Evolutionary conservation across 2,797 vertebrate genomes (phyloP).

Genomic region (Macroramphosus scolopax): DNA sequence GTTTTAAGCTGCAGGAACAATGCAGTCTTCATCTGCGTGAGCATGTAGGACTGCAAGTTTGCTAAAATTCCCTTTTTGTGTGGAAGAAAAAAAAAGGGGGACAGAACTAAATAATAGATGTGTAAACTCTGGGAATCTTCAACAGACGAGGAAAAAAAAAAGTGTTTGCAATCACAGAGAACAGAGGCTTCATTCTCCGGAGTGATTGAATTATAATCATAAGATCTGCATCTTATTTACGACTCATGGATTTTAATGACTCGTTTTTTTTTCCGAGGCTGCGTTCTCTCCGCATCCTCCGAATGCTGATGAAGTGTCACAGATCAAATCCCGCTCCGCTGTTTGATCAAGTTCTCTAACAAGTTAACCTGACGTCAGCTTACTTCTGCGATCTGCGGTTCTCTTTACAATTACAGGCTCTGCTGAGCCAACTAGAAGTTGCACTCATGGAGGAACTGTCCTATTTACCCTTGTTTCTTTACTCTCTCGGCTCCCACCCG

Average conservation of each 20-base stretch:
- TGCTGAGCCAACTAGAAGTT: conserved; percentile 24
- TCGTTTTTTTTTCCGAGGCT: conserved; percentile 28
- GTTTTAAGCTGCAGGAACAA: no score
- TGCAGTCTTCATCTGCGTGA: no score
- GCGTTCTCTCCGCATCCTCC: conserved; percentile 2
- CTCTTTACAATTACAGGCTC: conserved; percentile 3
- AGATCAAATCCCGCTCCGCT: conserved; percentile 23
- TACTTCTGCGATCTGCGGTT: not conserved
- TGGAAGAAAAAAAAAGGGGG: conserved; percentile 19
- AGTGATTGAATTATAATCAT: conserved; percentile 45
- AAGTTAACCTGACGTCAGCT: conserved; percentile 15
- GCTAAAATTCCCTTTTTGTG: conserved; percentile 17
- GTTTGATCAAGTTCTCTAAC: conserved; percentile 32
- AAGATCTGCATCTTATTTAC: conserved; percentile 33
- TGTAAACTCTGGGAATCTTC: conserved; percentile 41
- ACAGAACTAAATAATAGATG: conserved; percentile 61
- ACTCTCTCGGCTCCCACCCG: conserved; percentile 9
- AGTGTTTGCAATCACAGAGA: conserved; percentile 36
- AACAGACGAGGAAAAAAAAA: not conserved
- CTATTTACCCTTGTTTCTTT: conserved; percentile 46
- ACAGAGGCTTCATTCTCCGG: conserved; percentile 44
- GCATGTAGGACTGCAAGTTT: conserved; percentile 18
- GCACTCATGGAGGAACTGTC: conserved; percentile 19
- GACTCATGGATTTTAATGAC: conserved; percentile 49
- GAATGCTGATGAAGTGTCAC: conserved; percentile 25